Evolutionary conservation across 2,113 vertebrate species (phyloP).

Genomic region (Corythaeola cristata): DNA sequence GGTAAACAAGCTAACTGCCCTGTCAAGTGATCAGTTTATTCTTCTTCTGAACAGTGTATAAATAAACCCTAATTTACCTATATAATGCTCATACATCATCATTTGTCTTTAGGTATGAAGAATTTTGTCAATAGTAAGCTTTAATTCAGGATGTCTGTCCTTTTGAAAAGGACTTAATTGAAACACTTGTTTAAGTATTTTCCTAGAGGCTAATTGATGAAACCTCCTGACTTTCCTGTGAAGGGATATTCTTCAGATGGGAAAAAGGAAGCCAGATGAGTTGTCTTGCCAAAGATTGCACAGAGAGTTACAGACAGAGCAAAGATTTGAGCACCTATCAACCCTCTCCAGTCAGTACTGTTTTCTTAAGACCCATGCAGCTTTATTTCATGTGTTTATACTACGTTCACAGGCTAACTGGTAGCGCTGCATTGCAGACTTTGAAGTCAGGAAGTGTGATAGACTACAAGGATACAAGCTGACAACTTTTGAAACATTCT

Average conservation of each 20-base stretch:
- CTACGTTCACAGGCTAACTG: neutral
- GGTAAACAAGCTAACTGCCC: neutral
- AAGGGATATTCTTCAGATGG: neutral
- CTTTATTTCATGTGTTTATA: neutral
- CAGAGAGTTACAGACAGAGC: neutral
- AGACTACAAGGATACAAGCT: constrained; percentile 26
- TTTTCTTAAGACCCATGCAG: neutral
- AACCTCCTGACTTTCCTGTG: neutral
- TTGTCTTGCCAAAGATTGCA: neutral
- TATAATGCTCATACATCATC: neutral
- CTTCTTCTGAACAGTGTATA: neutral
- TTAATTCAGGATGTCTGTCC: neutral
- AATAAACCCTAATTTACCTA: neutral
- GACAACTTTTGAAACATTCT: constrained; percentile 48
- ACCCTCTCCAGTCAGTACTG: neutral
- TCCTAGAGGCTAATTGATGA: neutral
- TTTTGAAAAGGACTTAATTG: neutral
- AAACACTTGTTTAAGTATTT: neutral
- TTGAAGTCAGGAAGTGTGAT: constrained; percentile 40
- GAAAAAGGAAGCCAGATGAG: neutral
- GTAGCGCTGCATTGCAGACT: neutral
- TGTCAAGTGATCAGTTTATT: neutral
- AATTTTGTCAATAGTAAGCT: neutral
- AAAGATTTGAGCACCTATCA: neutral
- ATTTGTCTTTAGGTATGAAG: neutral